Conservation (phyloP, 2,888 invertebrate species). For the Rhagonycha lutea region DNA sequence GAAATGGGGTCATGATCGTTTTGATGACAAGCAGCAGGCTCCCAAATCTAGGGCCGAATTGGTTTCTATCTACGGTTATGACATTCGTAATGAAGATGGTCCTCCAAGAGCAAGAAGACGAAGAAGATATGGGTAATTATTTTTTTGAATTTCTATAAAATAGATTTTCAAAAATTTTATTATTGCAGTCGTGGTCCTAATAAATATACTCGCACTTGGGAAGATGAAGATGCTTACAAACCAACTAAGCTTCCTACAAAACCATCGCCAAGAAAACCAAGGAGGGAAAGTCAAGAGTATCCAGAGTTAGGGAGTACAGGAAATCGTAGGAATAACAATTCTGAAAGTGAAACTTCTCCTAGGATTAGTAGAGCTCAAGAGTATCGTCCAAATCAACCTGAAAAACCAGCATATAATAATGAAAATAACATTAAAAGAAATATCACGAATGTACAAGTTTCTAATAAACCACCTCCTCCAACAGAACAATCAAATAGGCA, state of each 20-base stretch:
- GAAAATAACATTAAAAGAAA: background rate
- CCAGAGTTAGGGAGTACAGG: slow-evolving; percentile 25
- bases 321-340: slow-evolving; percentile 27
- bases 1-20: slow-evolving; percentile 67
- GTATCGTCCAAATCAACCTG: background rate
- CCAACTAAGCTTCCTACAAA: slow-evolving; percentile 44
- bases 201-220: slow-evolving; percentile 91
- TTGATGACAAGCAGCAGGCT: slow-evolving; percentile 77
- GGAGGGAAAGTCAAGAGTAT: slow-evolving; percentile 40
- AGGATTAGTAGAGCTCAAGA: slow-evolving; percentile 8
- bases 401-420: slow-evolving; percentile 15
- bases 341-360: slow-evolving; percentile 53
- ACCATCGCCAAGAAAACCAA: slow-evolving; percentile 41
- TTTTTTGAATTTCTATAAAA: background rate
- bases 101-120: slow-evolving; percentile 86
- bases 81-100: slow-evolving; percentile 90
- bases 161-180: background rate
- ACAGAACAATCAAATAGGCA: slow-evolving; percentile 25
- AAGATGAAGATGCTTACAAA: slow-evolving; percentile 89
- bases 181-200: slow-evolving; percentile 79
- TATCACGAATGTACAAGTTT: background rate
- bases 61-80: slow-evolving; percentile 87
- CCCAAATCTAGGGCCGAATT: slow-evolving; percentile 87
- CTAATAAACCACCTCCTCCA: slow-evolving; percentile 11
- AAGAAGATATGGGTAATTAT: slow-evolving; percentile 78